These are phyloP conservation scores for Xyrichtys novacula DNA, from an alignment of 2,797 vertebrate species.

Conservation along the genomic window DNA sequence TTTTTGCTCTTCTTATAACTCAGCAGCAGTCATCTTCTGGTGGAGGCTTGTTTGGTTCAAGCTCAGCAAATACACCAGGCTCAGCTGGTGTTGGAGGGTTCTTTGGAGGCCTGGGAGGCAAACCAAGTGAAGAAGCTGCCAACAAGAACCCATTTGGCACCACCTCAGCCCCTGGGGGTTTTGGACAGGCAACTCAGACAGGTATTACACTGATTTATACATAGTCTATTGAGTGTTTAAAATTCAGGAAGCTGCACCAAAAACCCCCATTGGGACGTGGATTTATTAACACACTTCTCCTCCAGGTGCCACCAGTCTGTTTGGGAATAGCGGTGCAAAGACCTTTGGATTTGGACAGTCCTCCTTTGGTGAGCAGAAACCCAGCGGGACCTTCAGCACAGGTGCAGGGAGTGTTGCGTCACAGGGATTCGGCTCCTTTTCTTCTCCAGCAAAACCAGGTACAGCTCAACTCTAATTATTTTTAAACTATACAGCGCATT, in stretches of 20 bases:
- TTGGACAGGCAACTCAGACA: slow-evolving; percentile 84
- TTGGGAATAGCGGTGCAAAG: slow-evolving; percentile 93
- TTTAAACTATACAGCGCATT: neutral
- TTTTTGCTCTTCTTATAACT: too few relatives aligned
- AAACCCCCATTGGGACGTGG: neutral
- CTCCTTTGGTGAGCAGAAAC: slow-evolving; percentile 93
- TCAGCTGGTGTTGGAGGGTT: slow-evolving; percentile 86
- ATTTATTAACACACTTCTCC: neutral
- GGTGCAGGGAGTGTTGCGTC: slow-evolving; percentile 92
- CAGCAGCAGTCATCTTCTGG: slow-evolving; percentile 81
- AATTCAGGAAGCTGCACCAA: neutral
- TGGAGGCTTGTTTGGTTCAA: slow-evolving; percentile 88
- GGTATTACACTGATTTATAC: slow-evolving; percentile 57
- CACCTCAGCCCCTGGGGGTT: slow-evolving; percentile 82
- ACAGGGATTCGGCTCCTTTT: slow-evolving; percentile 95
- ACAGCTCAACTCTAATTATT: slow-evolving; percentile 19
- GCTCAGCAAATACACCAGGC: slow-evolving; percentile 68
- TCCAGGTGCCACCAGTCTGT: slow-evolving; percentile 87
- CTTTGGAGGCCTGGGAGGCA: slow-evolving; percentile 96
- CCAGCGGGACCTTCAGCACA: slow-evolving; percentile 91
- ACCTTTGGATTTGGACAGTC: slow-evolving; percentile 87
- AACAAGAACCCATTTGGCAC: slow-evolving; percentile 96
- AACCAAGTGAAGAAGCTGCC: slow-evolving; percentile 95
- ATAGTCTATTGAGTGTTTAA: neutral
- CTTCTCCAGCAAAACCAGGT: slow-evolving; percentile 91